Conservation (phyloP, 1,140 invertebrate species). For the Ctenoplectra terminalis region DNA sequence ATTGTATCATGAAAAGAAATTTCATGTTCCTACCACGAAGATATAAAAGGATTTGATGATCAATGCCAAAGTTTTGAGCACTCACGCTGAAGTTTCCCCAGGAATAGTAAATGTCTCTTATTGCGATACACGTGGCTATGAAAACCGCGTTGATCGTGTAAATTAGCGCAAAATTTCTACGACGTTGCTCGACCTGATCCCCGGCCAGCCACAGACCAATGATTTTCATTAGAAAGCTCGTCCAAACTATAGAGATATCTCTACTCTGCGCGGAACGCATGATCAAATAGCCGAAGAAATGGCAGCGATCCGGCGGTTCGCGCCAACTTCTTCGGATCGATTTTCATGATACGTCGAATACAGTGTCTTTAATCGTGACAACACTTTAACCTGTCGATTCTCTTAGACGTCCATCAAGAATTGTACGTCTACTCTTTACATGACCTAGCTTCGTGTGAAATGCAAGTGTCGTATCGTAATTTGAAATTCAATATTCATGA, state of each 20-base stretch:
- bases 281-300: not conserved
- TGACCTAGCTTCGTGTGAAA: not conserved
- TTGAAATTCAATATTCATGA: not conserved
- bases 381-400: not conserved
- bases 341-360: not conserved
- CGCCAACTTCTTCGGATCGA: no score
- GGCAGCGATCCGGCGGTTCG: no score
- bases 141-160: conserved; percentile 22
- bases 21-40: no score
- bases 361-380: not conserved
- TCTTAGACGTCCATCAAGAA: not conserved
- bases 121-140: not conserved
- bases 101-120: conserved; percentile 45
- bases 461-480: not conserved
- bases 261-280: not conserved
- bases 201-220: conserved; percentile 38
- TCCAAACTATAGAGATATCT: not conserved
- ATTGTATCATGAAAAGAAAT: not conserved
- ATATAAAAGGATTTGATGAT: no score
- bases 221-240: not conserved
- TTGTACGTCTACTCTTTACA: not conserved
- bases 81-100: conserved; percentile 55
- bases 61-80: conserved; percentile 12
- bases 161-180: not conserved
- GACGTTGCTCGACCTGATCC: conserved; percentile 1